These are phyloP conservation scores for Siderastrea radians DNA, from an alignment of 92 coral and sea anemone species.

Conservation along the genomic window DNA sequence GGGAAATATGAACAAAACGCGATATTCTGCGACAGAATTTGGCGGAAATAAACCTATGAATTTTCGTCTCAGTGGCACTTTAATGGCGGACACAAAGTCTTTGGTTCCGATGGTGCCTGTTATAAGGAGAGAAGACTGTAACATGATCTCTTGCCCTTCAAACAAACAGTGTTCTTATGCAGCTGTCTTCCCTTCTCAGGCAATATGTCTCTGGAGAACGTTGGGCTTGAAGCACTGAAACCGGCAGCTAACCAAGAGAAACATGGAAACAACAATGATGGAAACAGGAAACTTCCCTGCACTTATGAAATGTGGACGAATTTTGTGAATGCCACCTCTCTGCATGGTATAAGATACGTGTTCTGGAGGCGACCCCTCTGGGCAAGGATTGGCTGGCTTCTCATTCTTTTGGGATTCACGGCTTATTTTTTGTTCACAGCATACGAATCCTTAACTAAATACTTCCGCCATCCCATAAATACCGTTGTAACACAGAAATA, in stretches of 20 bases:
- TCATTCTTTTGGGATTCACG: constrained; percentile 33
- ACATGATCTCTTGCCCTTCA: too few species aligned
- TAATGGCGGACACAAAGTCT: too few species aligned
- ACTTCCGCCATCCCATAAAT: constrained; percentile 35
- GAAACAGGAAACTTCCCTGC: neutral
- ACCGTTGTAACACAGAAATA: constrained; percentile 43
- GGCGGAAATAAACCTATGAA: too few species aligned
- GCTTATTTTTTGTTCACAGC: constrained; percentile 34
- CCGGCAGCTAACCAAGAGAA: neutral
- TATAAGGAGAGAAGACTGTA: too few species aligned
- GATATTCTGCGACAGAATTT: too few species aligned
- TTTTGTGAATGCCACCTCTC: constrained; percentile 62
- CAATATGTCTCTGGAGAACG: too few species aligned
- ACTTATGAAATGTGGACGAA: constrained; percentile 36
- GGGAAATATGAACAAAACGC: too few species aligned
- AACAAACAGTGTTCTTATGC: too few species aligned
- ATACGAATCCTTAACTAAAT: neutral
- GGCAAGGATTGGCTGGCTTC: constrained; percentile 62
- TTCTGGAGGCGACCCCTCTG: constrained; percentile 38
- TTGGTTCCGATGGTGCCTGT: too few species aligned
- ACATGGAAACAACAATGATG: neutral
- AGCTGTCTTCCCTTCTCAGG: too few species aligned
- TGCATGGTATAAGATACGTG: constrained; percentile 72
- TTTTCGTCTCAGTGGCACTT: too few species aligned
- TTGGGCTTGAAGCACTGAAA: too few species aligned